phyloP scores from a whole-genome alignment of 2,888 invertebrate species.

The Morinoia aosen region DNA sequence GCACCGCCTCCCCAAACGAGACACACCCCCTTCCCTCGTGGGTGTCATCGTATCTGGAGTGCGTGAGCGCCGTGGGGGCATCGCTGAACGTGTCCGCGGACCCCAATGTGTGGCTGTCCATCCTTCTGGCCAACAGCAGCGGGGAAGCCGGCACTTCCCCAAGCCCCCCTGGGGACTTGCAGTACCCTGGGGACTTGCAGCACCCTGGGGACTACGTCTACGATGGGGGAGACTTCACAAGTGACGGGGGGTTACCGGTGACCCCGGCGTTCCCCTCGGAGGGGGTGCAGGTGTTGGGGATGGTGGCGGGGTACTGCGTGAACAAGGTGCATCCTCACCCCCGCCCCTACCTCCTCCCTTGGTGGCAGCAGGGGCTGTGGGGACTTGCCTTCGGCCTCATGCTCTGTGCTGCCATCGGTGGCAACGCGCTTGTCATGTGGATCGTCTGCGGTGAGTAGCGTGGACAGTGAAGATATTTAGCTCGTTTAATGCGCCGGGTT shows the following conservation, averaged over 20 bases:
- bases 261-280: not conserved
- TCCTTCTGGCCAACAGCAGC: not conserved
- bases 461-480: too few relatives aligned
- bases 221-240: not conserved
- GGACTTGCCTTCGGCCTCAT: constrained; percentile 42
- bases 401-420: constrained; percentile 59
- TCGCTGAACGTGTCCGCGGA: not conserved
- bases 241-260: not conserved
- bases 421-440: constrained; percentile 63
- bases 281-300: not conserved
- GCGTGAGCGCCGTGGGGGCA: not conserved
- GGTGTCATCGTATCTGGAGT: not conserved
- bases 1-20: not conserved
- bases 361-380: constrained; percentile 61
- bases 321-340: not conserved
- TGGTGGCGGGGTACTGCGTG: constrained; percentile 4
- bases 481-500: too few relatives aligned
- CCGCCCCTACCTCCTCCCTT: constrained; percentile 35
- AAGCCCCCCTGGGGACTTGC: not conserved
- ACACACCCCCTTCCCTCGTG: not conserved
- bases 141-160: not conserved
- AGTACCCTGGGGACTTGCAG: not conserved
- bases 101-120: not conserved
- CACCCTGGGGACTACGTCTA: not conserved
- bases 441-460: constrained; percentile 55